Conservation (phyloP, 2,888 invertebrate genomes). For the Apeira syringaria region DNA sequence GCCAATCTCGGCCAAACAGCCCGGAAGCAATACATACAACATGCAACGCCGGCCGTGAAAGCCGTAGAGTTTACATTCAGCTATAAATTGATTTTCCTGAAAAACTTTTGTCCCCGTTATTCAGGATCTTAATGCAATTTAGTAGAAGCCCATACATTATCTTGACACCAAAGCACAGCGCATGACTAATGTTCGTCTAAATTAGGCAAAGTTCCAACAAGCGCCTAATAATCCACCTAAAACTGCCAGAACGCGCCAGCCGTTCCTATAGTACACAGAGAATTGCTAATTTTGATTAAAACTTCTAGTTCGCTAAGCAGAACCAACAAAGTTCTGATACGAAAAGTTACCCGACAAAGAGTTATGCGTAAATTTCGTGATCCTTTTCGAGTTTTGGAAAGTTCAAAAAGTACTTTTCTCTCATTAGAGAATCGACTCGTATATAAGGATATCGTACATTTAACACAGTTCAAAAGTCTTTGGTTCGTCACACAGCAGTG, state of each 20-base stretch:
- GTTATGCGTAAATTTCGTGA: conserved; percentile 24
- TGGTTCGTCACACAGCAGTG: conserved; percentile 15
- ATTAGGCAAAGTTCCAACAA: neutral
- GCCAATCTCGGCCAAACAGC: too few relatives aligned
- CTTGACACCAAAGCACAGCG: too few relatives aligned
- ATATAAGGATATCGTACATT: conserved; percentile 22
- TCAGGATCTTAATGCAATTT: too few relatives aligned
- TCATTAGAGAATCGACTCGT: conserved; percentile 17
- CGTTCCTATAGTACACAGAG: conserved; percentile 2
- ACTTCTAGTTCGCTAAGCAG: conserved; percentile 21
- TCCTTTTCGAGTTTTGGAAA: conserved; percentile 15
- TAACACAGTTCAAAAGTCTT: conserved; percentile 19
- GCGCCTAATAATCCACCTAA: conserved; percentile 9
- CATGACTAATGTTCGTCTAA: neutral
- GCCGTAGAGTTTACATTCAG: too few relatives aligned
- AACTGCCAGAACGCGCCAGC: neutral
- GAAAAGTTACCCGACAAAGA: conserved; percentile 23
- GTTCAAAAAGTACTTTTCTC: conserved; percentile 20
- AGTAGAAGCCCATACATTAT: too few relatives aligned
- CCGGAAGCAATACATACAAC: too few relatives aligned
- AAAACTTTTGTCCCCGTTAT: too few relatives aligned
- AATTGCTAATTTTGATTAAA: conserved; percentile 35
- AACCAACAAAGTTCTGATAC: conserved; percentile 26
- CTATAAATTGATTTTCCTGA: too few relatives aligned
- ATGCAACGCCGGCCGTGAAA: too few relatives aligned